Percentiles rank a stretch among this genome's conserved stretches.
phyloP scores from a whole-genome alignment of 2,113 vertebrate genomes.

The Neotoma lepida region DNA sequence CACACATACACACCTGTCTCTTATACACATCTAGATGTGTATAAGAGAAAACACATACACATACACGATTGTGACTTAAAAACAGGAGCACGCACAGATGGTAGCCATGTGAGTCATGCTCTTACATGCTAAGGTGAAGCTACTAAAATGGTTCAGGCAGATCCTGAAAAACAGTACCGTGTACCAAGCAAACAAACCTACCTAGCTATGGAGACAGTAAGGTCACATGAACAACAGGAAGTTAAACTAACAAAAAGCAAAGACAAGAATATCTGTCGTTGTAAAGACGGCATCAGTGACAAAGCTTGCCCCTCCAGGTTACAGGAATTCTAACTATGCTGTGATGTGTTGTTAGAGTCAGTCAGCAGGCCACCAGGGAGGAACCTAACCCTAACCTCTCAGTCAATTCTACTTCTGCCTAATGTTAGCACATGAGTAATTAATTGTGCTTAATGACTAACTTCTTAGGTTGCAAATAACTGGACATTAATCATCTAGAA shows the following conservation, averaged over 20 bases:
- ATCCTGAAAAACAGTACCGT: neutral
- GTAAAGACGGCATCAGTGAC: neutral
- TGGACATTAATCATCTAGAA: neutral
- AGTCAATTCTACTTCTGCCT: neutral
- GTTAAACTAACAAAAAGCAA: neutral
- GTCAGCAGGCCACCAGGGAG: neutral
- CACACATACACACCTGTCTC: neutral
- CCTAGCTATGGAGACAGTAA: neutral
- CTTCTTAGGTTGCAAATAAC: constrained; percentile 10
- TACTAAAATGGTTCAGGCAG: neutral
- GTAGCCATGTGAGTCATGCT: neutral
- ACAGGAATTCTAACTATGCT: neutral
- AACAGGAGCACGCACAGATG: neutral
- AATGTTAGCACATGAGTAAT: neutral
- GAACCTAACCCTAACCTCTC: neutral
- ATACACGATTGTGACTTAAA: neutral
- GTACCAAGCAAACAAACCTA: neutral
- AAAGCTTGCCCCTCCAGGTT: neutral
- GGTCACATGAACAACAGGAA: neutral
- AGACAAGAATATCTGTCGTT: neutral
- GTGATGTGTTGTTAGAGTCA: neutral
- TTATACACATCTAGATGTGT: too few species aligned
- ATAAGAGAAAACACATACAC: too few species aligned
- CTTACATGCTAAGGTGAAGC: neutral
- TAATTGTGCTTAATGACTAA: neutral